Conservation (phyloP, 30 jellyfish, hydroid and myxozoan genomes). For the Kudoa iwatai region DNA sequence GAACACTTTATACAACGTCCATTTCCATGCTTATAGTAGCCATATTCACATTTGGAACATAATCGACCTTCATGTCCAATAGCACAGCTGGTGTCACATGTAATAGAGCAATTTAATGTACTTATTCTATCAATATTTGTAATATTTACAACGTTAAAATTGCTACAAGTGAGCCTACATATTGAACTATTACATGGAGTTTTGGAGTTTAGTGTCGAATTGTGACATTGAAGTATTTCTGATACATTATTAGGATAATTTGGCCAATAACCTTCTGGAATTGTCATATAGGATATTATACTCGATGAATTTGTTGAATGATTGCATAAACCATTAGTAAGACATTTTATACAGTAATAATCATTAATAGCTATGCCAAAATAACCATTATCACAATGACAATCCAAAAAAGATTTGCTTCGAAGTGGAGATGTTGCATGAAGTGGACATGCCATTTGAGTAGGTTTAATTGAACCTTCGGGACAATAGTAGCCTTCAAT, state of each 20-base stretch:
- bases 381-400: conserved; percentile 28
- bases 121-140: conserved; percentile 4
- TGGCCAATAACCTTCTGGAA: conserved; percentile 81
- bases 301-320: conserved; percentile 28
- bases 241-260: conserved; percentile 29
- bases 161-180: conserved; percentile 18
- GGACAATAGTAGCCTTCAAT: conserved; percentile 71
- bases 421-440: conserved; percentile 54
- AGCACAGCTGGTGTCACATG: conserved; percentile 44
- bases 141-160: conserved; percentile 21
- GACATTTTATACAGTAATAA: conserved; percentile 30
- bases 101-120: conserved; percentile 9
- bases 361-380: conserved; percentile 35
- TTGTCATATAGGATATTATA: conserved; percentile 19
- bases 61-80: conserved; percentile 53
- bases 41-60: conserved; percentile 54
- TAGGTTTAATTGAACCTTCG: conserved; percentile 80
- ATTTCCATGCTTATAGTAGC: conserved; percentile 48
- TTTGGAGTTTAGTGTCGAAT: conserved; percentile 20
- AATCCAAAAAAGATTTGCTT: conserved; percentile 15
- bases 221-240: conserved; percentile 13
- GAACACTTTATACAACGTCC: conserved; percentile 72
- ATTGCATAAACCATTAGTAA: conserved; percentile 18
- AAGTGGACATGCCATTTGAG: conserved; percentile 69
- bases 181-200: conserved; percentile 72